Base-by-base conservation (phyloP, 2,888 invertebrate species). In the Nephrotoma guestfalica region DNA sequence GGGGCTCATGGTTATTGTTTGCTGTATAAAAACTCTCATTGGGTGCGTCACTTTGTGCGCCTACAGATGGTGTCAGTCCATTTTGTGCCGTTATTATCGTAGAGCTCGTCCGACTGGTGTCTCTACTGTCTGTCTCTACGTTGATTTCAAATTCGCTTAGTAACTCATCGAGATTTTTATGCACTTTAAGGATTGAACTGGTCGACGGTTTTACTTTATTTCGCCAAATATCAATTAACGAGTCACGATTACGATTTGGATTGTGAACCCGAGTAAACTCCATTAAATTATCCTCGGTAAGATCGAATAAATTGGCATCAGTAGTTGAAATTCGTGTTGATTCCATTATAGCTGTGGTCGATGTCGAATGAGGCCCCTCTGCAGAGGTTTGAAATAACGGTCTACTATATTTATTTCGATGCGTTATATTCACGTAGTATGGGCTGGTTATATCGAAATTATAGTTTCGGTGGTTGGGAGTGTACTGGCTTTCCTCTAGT, bases 401-500 rank as follows among this genome's bases (percentile, higher is more conserved):
- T 7, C 41, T 41, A 9, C 6, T 84, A 6, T 87, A 87, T 45
- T 87, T 87, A 4, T 86, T 86, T 45, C 90, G 89, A 88, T 91
- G 91, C 2, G 91, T 92, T n/a, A 92, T 91, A 86, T 92, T 91
- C 13, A 92, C 90, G 86, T 90, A 91, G 87, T 91, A 91, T 0
- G 91, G 91, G 11, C 91, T 91, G 2, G 91, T 91, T 0, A 89
- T 89, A 88, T 91, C 91, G 83, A 90, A 90, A 87, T 91, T 92
- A 86, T 91, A 91, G 87, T 90, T 89, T 0, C 90, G 88, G 2
- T 89, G 89, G 87, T 90, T 90, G 6, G 90, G 90, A 3, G 90
- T 90, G 41, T 88, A 89, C 86, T 89, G 89, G 4, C 87, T 87
- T 7, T 88, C 87, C 18, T 89, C 88, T n/a, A 88, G 18, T 7